Percentiles rank a stretch among this genome's conserved stretches.
These are phyloP conservation scores for Pemphredon lugubris DNA, from an alignment of 2,888 invertebrate species.

Conservation along the genomic window DNA sequence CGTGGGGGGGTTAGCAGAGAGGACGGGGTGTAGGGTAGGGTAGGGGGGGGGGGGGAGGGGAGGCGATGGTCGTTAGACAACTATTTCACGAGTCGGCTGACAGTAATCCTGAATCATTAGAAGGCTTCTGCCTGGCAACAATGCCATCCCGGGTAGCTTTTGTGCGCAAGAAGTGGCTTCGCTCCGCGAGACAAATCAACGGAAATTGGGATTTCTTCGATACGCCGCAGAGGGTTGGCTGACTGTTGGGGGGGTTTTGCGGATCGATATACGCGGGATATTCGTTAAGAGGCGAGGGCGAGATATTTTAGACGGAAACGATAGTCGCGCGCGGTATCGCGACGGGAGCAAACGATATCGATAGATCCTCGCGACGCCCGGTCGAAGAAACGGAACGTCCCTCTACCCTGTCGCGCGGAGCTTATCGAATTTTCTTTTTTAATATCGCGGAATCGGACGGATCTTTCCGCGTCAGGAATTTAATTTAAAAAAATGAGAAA, in stretches of 20 bases:
- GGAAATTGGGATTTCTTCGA: constrained; percentile 46
- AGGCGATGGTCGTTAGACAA: constrained; percentile 45
- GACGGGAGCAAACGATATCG: no score
- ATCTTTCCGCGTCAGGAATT: no score
- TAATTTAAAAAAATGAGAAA: no score
- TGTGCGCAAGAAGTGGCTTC: constrained; percentile 30
- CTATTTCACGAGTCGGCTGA: constrained; percentile 39
- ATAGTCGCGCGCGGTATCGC: no score
- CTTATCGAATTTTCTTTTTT: no score
- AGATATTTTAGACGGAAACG: no score
- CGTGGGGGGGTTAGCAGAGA: background rate
- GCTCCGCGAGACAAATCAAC: constrained; percentile 37
- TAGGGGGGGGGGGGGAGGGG: constrained; percentile 5
- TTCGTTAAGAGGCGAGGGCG: constrained; percentile 15
- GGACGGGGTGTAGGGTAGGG: background rate
- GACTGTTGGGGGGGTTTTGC: no score
- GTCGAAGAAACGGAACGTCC: no score
- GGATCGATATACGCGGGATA: constrained; percentile 22
- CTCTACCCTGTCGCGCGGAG: no score
- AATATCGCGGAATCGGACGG: no score
- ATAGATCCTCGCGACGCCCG: no score
- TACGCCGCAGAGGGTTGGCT: no score
- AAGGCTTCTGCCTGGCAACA: constrained; percentile 33
- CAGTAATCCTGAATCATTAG: constrained; percentile 58
- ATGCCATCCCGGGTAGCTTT: constrained; percentile 29